Conservation (phyloP, 2,113 vertebrate genomes). For the Microtus montanus region DNA sequence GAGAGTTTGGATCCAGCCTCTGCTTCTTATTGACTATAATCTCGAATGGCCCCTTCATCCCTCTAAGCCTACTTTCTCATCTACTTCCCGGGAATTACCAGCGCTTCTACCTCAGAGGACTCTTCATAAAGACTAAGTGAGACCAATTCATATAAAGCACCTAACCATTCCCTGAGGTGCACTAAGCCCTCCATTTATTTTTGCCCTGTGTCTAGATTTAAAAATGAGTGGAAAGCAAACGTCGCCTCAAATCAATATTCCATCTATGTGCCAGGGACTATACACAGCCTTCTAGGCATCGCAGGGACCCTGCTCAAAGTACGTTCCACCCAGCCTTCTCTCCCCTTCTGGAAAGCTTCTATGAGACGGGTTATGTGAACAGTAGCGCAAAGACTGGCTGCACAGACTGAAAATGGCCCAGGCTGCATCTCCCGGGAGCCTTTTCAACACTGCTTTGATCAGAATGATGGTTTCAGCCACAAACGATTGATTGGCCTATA, state of each 20-base stretch:
- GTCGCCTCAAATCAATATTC: neutral
- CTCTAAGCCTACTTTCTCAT: neutral
- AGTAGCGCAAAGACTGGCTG: neutral
- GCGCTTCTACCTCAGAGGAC: neutral
- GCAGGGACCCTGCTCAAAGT: neutral
- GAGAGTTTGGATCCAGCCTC: neutral
- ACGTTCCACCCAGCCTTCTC: neutral
- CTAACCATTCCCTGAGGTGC: neutral
- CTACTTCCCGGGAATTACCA: neutral
- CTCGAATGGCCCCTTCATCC: neutral
- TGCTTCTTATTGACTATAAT: neutral
- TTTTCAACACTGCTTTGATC: constrained; percentile 70
- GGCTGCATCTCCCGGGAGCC: neutral
- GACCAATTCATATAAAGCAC: neutral
- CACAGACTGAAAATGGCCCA: constrained; percentile 37
- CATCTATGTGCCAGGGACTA: neutral
- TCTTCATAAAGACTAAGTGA: neutral
- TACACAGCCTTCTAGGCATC: neutral
- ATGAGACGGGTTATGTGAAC: neutral
- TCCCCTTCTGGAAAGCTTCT: neutral
- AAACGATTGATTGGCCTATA: constrained; percentile 69
- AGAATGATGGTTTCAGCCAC: constrained; percentile 66
- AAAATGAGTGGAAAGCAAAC: neutral
- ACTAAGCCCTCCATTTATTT: constrained; percentile 6
- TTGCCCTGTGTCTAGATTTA: neutral